phyloP scores from a whole-genome alignment of 2,888 invertebrate species.

The Perithous albicinctus region DNA sequence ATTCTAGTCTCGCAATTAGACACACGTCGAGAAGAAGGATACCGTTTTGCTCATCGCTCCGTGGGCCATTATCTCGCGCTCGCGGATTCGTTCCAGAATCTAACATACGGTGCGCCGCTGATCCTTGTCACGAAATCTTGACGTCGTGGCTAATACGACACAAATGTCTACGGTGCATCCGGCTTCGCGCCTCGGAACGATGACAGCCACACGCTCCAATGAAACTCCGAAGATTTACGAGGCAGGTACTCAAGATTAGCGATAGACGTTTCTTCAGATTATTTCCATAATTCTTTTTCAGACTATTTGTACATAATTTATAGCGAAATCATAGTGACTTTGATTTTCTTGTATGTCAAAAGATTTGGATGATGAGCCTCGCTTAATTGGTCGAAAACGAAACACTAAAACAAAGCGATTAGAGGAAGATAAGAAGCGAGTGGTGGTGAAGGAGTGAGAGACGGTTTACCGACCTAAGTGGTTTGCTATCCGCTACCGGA shows the following conservation, averaged over 20 bases:
- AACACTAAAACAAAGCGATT: conserved; percentile 70
- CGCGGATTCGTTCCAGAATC: conserved; percentile 69
- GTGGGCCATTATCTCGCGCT: conserved; percentile 60
- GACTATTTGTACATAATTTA: conserved; percentile 12
- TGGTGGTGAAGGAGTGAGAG: conserved; percentile 20
- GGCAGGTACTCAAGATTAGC: conserved; percentile 53
- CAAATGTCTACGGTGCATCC: conserved; percentile 22
- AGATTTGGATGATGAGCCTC: conserved; percentile 27
- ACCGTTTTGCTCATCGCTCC: conserved; percentile 59
- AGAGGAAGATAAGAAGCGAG: conserved; percentile 50
- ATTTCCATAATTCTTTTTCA: conserved; percentile 12
- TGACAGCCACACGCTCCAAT: conserved; percentile 28
- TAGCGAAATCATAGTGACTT: conserved; percentile 14
- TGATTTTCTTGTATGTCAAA: conserved; percentile 28
- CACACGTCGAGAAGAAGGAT: conserved; percentile 62
- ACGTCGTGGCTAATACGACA: conserved; percentile 26
- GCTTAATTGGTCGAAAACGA: conserved; percentile 44
- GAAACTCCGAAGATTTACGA: conserved; percentile 54
- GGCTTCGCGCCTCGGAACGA: conserved; percentile 19
- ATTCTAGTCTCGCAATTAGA: conserved; percentile 68
- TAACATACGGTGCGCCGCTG: conserved; percentile 31
- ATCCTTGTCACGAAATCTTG: conserved; percentile 63
- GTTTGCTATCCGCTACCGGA: conserved; percentile 77
- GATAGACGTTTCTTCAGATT: conserved; percentile 26
- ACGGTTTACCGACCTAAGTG: conserved; percentile 74